Conservation (phyloP, 2,888 invertebrate genomes). For the Synanthedon tipuliformis region DNA sequence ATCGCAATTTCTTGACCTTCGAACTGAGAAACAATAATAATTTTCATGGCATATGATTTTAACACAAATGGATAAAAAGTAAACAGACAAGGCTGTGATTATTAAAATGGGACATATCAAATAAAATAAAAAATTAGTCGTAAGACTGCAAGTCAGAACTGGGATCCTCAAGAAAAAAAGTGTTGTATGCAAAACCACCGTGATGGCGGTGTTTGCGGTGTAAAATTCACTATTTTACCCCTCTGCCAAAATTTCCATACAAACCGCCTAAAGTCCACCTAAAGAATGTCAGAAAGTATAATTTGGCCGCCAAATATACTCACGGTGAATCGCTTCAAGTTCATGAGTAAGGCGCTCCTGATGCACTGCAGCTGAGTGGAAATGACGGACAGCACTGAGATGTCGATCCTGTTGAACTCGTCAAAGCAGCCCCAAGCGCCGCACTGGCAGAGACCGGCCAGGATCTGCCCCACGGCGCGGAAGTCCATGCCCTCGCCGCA, state of each 20-base stretch:
- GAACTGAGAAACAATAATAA: slow-evolving; percentile 66
- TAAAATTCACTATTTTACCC: too few relatives aligned
- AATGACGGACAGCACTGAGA: slow-evolving; percentile 92
- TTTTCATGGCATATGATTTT: not conserved
- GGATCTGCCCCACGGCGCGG: slow-evolving; percentile 75
- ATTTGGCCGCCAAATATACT: slow-evolving; percentile 13
- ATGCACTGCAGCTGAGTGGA: slow-evolving; percentile 93
- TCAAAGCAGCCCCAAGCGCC: slow-evolving; percentile 98
- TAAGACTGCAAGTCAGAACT: too few relatives aligned
- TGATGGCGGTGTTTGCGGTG: too few relatives aligned
- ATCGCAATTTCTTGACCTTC: slow-evolving; percentile 85
- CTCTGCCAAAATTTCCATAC: too few relatives aligned
- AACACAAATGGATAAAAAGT: not conserved
- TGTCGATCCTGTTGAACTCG: slow-evolving; percentile 93
- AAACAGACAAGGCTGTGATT: too few relatives aligned
- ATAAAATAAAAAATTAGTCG: too few relatives aligned
- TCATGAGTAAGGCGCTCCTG: slow-evolving; percentile 82
- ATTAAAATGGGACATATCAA: too few relatives aligned
- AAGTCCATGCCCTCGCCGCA: slow-evolving; percentile 96
- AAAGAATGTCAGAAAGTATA: too few relatives aligned
- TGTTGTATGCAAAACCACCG: too few relatives aligned
- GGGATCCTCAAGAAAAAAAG: too few relatives aligned
- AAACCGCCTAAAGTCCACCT: too few relatives aligned
- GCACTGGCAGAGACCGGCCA: slow-evolving; percentile 84
- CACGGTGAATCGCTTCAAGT: slow-evolving; percentile 80